Evolutionary conservation across 2,888 invertebrate species (phyloP).

Genomic region (Melanophora roralis): DNA sequence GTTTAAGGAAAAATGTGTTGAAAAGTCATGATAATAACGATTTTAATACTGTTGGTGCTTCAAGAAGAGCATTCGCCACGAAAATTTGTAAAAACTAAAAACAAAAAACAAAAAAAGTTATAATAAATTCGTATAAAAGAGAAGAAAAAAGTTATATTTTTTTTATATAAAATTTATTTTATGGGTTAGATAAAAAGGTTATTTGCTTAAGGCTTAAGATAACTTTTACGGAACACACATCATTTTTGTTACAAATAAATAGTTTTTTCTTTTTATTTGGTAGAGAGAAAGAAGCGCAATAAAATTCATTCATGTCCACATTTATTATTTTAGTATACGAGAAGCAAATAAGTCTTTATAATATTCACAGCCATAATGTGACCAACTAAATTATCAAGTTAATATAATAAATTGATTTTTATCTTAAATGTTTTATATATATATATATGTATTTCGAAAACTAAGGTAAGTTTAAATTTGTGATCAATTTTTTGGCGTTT

Average conservation of each 20-base stretch:
- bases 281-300: neutral
- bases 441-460: too few relatives aligned
- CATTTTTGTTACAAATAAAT: neutral
- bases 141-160: neutral
- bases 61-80: conserved; percentile 1
- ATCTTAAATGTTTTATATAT: too few relatives aligned
- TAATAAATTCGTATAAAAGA: neutral
- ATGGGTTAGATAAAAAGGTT: conserved; percentile 45
- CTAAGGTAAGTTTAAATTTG: too few relatives aligned
- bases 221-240: neutral
- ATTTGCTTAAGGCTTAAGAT: conserved; percentile 26
- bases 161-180: neutral
- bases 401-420: too few relatives aligned
- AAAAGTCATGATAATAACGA: conserved; percentile 1
- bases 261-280: neutral
- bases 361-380: too few relatives aligned
- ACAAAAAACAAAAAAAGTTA: too few relatives aligned
- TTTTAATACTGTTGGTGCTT: conserved; percentile 14
- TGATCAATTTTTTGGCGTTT: too few relatives aligned
- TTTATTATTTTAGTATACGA: too few relatives aligned
- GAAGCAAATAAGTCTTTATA: too few relatives aligned
- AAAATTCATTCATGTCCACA: conserved; percentile 36
- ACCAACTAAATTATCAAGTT: too few relatives aligned
- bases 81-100: too few relatives aligned
- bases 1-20: conserved; percentile 36